Conservation (phyloP, 2,888 invertebrate genomes). For the Chorisops tibialis region DNA sequence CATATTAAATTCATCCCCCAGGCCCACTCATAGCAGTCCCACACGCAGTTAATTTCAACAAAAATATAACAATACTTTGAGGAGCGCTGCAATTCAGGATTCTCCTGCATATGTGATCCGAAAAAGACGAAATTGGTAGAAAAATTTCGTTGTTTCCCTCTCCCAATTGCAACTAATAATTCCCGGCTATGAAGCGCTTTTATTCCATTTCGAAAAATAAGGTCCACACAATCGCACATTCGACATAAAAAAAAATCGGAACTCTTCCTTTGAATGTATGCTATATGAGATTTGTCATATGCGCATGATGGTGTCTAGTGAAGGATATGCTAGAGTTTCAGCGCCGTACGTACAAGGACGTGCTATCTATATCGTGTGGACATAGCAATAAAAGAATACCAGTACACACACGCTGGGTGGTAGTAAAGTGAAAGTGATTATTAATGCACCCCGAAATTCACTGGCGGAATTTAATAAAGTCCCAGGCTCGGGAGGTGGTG, state of each 20-base stretch:
- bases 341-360: conserved; percentile 11
- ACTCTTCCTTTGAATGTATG: conserved; percentile 15
- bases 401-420: conserved; percentile 13
- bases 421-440: conserved; percentile 33
- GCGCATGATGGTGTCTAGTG: conserved; percentile 23
- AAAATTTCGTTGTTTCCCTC: conserved; percentile 15
- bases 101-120: conserved; percentile 1
- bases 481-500: not conserved
- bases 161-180: conserved; percentile 22
- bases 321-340: not conserved
- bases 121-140: not conserved
- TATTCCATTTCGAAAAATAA: conserved; percentile 18
- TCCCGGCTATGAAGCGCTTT: conserved; percentile 15
- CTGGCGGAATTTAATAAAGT: conserved; percentile 31
- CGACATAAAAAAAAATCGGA: not conserved
- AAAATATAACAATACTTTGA: too few relatives aligned
- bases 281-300: conserved; percentile 15
- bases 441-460: conserved; percentile 33
- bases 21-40: too few relatives aligned
- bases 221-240: not conserved
- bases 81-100: conserved; percentile 10
- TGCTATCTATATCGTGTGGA: not conserved
- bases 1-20: too few relatives aligned
- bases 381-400: conserved; percentile 10
- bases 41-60: too few relatives aligned